These are phyloP conservation scores for Lasioglossum leucozonium DNA, from an alignment of 2,888 invertebrate species.

Conservation along the genomic window DNA sequence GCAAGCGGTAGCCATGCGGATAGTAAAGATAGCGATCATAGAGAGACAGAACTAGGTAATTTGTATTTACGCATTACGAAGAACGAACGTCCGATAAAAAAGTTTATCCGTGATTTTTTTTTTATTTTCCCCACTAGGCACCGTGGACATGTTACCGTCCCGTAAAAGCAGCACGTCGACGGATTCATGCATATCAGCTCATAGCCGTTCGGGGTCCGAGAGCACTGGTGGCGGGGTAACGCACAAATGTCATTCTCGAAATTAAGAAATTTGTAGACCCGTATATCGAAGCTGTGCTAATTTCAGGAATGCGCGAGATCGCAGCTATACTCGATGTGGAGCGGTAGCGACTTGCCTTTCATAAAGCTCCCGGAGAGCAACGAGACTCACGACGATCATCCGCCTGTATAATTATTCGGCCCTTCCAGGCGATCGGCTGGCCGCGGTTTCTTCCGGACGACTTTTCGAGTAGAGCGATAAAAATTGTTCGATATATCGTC, in stretches of 20 bases:
- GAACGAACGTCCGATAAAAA: not conserved
- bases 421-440: slow-evolving; percentile 16
- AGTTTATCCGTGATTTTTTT: not conserved
- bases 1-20: slow-evolving; percentile 81
- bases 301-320: slow-evolving; percentile 83
- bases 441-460: slow-evolving; percentile 6
- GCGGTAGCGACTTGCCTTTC: slow-evolving; percentile 84
- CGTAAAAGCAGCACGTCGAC: slow-evolving; percentile 88
- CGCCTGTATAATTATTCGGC: slow-evolving; percentile 75
- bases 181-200: slow-evolving; percentile 87
- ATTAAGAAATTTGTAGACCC: not conserved
- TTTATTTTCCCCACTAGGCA: slow-evolving; percentile 63
- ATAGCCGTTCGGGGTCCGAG: slow-evolving; percentile 86
- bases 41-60: slow-evolving; percentile 80
- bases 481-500: slow-evolving; percentile 30
- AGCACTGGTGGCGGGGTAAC: slow-evolving; percentile 84
- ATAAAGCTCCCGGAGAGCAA: slow-evolving; percentile 85
- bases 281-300: not conserved
- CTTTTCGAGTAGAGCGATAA: slow-evolving; percentile 14
- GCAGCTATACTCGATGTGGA: slow-evolving; percentile 85
- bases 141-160: slow-evolving; percentile 84
- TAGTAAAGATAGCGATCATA: slow-evolving; percentile 82
- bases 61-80: slow-evolving; percentile 7
- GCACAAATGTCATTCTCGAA: slow-evolving; percentile 9
- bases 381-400: slow-evolving; percentile 81